Conservation (phyloP, 1,140 invertebrate genomes). For the Trinorchestia longiramus region DNA sequence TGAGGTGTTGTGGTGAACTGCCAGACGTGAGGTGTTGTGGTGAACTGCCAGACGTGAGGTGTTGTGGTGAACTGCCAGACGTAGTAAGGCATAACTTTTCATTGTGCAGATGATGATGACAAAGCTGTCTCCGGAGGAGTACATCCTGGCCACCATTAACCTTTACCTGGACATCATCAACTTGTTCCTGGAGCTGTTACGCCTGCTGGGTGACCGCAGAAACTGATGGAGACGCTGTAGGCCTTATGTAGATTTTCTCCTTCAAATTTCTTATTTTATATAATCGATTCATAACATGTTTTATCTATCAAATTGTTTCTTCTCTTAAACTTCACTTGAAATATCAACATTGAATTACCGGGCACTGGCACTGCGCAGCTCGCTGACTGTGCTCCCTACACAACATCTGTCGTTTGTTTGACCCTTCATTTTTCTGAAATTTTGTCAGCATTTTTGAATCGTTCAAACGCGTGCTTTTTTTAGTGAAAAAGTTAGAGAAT, state of each 20-base stretch:
- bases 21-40: too few relatives aligned
- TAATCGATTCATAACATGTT: background rate
- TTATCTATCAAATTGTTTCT: background rate
- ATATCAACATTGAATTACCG: background rate
- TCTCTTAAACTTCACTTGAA: background rate
- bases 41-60: too few relatives aligned
- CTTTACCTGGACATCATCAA: conserved; percentile 90
- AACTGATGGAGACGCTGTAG: conserved; percentile 38
- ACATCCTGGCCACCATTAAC: conserved; percentile 84
- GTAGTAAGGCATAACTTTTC: background rate
- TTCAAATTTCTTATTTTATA: background rate
- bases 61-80: background rate
- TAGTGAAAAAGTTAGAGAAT: background rate
- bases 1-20: too few relatives aligned
- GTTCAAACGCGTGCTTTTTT: too few relatives aligned
- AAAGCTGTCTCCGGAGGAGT: conserved; percentile 81
- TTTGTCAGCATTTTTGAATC: too few relatives aligned
- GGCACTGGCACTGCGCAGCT: background rate
- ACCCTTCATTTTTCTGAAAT: too few relatives aligned
- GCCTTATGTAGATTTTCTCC: background rate
- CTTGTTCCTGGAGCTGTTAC: conserved; percentile 85
- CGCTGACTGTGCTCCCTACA: background rate
- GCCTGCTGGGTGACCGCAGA: conserved; percentile 76
- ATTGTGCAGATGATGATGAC: conserved; percentile 76
- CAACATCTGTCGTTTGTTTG: too few relatives aligned